Percentiles rank a stretch among this genome's conserved stretches.
Evolutionary conservation across 2,797 vertebrate species (phyloP).

Genomic region (Oryzias dopingdopingensis): DNA sequence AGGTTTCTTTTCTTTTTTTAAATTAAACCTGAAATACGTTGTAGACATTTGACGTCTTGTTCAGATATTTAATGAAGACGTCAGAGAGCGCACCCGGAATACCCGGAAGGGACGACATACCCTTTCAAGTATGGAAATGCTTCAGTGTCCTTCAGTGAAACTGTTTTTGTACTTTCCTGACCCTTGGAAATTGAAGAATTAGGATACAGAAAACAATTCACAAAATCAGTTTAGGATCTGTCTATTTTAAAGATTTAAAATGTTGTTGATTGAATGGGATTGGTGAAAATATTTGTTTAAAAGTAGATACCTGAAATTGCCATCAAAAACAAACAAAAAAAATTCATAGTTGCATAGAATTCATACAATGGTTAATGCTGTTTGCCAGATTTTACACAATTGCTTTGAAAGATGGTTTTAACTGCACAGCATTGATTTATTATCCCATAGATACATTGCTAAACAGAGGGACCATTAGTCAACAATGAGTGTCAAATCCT

Average conservation of each 20-base stretch:
- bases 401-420: conserved; percentile 16
- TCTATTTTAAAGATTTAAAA: too few species aligned
- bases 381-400: conserved; percentile 17
- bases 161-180: neutral
- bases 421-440: conserved; percentile 4
- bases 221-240: too few species aligned
- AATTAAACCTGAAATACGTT: too few species aligned
- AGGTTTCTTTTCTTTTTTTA: neutral
- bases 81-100: conserved; percentile 13
- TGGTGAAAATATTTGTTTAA: too few species aligned
- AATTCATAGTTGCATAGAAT: too few species aligned
- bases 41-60: neutral
- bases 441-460: conserved; percentile 9
- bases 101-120: conserved; percentile 19
- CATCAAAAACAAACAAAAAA: too few species aligned
- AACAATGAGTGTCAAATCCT: conserved; percentile 32
- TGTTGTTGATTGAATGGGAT: too few species aligned
- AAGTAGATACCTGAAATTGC: too few species aligned
- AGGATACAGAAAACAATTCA: too few species aligned
- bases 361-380: too few species aligned
- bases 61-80: conserved; percentile 22
- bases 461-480: conserved; percentile 64
- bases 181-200: too few species aligned
- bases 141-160: conserved; percentile 14
- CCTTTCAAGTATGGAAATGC: conserved; percentile 10